Evolutionary conservation across 2,888 invertebrate genomes (phyloP).

Genomic region (Rhimphoctona megacephalus): DNA sequence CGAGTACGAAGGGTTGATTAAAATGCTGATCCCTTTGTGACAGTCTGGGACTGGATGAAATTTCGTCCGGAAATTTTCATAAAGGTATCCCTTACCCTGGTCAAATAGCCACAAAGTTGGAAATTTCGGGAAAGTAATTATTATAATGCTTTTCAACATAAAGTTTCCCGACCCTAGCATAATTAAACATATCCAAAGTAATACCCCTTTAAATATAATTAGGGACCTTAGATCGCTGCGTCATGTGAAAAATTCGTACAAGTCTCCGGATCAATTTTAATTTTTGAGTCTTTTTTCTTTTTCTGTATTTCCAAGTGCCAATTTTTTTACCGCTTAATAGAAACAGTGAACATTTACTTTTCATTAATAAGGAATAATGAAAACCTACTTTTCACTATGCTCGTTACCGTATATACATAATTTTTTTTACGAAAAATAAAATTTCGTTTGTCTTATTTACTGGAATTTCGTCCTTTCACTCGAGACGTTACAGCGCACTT

Average conservation of each 20-base stretch:
- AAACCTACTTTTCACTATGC: not conserved
- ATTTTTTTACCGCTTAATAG: not conserved
- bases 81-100: slow-evolving; percentile 18
- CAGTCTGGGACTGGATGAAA: slow-evolving; percentile 26
- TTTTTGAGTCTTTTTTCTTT: not conserved
- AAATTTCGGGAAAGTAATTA: slow-evolving; percentile 11
- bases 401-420: not conserved
- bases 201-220: not conserved
- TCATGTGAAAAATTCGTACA: not conserved
- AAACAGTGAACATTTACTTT: not conserved
- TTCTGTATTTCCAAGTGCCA: not conserved
- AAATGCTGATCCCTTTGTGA: slow-evolving; percentile 36
- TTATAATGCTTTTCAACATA: slow-evolving; percentile 5
- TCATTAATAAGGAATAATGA: not conserved
- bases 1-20: slow-evolving; percentile 25
- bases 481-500: slow-evolving; percentile 14
- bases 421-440: slow-evolving; percentile 8
- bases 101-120: slow-evolving; percentile 37
- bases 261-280: not conserved
- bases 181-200: not conserved
- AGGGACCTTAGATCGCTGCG: not conserved
- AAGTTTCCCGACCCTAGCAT: not conserved
- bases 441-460: slow-evolving; percentile 25
- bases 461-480: slow-evolving; percentile 11
- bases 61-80: slow-evolving; percentile 58